Percentiles rank a stretch among this genome's conserved stretches.
phyloP scores from a whole-genome alignment of 2,113 vertebrate species.

The Synchiropus splendidus region DNA sequence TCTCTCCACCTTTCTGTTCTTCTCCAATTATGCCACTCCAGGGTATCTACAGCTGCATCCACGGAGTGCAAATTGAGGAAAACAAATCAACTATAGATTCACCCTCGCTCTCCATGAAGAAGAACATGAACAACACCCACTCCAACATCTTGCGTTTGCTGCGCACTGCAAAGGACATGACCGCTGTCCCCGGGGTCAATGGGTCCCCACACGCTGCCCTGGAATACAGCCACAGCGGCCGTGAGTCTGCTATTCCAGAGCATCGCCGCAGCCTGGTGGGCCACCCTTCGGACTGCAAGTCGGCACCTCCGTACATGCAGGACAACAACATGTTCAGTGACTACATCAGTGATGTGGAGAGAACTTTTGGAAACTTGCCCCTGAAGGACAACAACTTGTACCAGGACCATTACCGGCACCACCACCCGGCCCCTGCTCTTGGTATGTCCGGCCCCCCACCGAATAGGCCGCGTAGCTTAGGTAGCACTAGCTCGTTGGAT shows the following conservation, averaged over 20 bases:
- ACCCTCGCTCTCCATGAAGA: constrained; percentile 94
- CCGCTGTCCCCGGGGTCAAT: constrained; percentile 90
- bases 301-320: constrained; percentile 84
- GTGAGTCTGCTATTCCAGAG: constrained; percentile 84
- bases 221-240: constrained; percentile 87
- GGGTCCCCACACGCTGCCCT: constrained; percentile 93
- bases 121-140: constrained; percentile 98
- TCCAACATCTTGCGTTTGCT: constrained; percentile 96
- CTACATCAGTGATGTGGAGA: constrained; percentile 96
- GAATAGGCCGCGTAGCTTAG: constrained; percentile 82
- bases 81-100: constrained; percentile 90
- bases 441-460: constrained; percentile 71
- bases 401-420: constrained; percentile 95
- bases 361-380: constrained; percentile 96
- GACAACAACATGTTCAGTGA: constrained; percentile 98
- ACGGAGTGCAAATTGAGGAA: constrained; percentile 93
- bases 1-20: constrained; percentile 29
- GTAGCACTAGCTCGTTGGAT: constrained; percentile 92
- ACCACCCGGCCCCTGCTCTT: constrained; percentile 76
- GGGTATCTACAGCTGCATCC: constrained; percentile 99
- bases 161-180: constrained; percentile 98
- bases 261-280: constrained; percentile 89
- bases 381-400: constrained; percentile 97
- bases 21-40: constrained; percentile 47
- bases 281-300: constrained; percentile 63